Evolutionary conservation across 53 echinoderm and acorn worm species (phyloP).

Genomic region (Patiria pectinifera): DNA sequence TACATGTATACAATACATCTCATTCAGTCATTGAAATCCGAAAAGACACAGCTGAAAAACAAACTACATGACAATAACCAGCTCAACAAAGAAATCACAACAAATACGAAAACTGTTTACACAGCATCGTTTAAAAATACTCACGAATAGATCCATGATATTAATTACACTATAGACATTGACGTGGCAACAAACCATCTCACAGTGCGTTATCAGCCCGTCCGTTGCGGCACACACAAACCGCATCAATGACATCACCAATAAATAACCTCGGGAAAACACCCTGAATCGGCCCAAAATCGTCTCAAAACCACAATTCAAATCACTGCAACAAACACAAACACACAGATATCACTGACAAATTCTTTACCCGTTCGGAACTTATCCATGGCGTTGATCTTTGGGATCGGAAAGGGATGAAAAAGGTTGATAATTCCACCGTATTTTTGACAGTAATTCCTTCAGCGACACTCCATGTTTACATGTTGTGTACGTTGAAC

Average conservation of each 20-base stretch:
- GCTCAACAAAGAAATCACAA: no score
- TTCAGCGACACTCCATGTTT: slow-evolving; percentile 47
- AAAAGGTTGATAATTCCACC: slow-evolving; percentile 50
- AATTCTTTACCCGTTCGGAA: slow-evolving; percentile 56
- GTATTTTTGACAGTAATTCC: slow-evolving; percentile 24
- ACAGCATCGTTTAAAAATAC: no score
- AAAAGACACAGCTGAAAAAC: no score
- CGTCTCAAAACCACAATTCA: slow-evolving; percentile 19
- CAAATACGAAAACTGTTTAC: no score
- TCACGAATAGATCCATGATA: no score
- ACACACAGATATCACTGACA: background rate
- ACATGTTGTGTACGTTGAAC: slow-evolving; percentile 18
- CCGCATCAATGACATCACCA: background rate
- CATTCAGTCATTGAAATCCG: no score
- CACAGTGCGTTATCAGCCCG: no score
- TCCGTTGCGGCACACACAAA: background rate
- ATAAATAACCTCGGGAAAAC: slow-evolving; percentile 1
- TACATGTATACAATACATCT: no score
- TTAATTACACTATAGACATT: no score
- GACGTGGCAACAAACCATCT: no score
- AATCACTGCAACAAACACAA: slow-evolving; percentile 6
- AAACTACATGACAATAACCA: no score
- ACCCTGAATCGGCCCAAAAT: slow-evolving; percentile 16
- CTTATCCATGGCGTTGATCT: slow-evolving; percentile 46
- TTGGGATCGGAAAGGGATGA: slow-evolving; percentile 22